Base-by-base conservation (phyloP, 2,888 invertebrate species). In the Synergus umbraculus region DNA sequence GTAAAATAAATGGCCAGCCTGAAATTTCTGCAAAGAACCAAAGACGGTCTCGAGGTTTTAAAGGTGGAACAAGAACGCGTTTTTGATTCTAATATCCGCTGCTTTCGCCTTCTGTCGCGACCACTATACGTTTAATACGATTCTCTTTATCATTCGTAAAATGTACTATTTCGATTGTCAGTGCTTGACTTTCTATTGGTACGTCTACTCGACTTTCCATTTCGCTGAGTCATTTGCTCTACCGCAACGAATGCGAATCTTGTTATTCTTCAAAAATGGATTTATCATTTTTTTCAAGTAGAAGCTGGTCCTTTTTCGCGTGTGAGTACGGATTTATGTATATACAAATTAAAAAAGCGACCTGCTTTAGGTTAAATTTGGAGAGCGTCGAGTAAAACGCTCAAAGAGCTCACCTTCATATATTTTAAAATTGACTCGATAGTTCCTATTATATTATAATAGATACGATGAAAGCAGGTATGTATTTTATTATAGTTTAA, bases 141-240 rank as follows among this genome's bases (percentile, higher is more conserved):
- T 79, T 79, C 78, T 79, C 83, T 79, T 79, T 78, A 76, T 66
- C 80, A 81, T 80, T 80, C 81, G 81, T 79, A 86, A 86, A 88
- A 88, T 86, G 85, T 88, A 86, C 86, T 90, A 89, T 87, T 89
- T 90, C 89, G 92, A 92, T 92, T 92, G 92, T 92, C 92, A 90
- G 91, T 90, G 92, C 92, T 91, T 89, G 90, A 91, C 91, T 91
- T 92, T 92, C 91, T 88, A 87, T 87, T 86, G 83, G 79, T 79
- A 81, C 66, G 80, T 76, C 76, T 79, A 66, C 69, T 44, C 78
- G 82, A 49, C 80, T 77, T 67, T 63, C 66, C 29, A 76, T 76
- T 66, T 63, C 76, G 63, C 73, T 64, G 66, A 13, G 44, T 60
- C 73, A 43, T 79, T 58, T 58, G 64, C 1, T 54, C 76, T 66